phyloP scores from a whole-genome alignment of 2,797 vertebrate genomes.

The Sylvia borin region DNA sequence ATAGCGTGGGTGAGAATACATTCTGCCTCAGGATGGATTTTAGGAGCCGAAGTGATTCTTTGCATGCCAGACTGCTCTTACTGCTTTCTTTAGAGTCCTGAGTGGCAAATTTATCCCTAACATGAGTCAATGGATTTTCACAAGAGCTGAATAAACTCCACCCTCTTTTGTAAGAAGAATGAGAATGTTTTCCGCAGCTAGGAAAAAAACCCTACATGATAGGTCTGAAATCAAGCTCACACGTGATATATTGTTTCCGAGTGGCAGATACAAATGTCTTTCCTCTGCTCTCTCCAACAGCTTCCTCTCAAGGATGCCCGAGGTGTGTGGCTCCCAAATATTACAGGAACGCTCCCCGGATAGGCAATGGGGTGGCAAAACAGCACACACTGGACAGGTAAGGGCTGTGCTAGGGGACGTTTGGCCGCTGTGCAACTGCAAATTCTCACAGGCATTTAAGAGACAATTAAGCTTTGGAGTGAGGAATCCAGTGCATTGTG shows the following conservation, averaged over 20 bases:
- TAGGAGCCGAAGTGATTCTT: neutral
- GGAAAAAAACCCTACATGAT: neutral
- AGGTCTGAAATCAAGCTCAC: neutral
- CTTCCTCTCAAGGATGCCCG: neutral
- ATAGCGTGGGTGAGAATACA: neutral
- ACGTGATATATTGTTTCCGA: fast-evolving
- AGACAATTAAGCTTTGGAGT: neutral
- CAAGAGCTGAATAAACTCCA: neutral
- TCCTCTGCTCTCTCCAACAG: neutral
- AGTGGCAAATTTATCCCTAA: neutral
- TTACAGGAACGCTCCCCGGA: neutral
- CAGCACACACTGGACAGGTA: fast-evolving
- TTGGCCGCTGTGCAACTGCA: neutral
- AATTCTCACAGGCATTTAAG: neutral
- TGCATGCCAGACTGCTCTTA: neutral
- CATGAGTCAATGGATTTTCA: neutral
- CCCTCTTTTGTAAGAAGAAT: neutral
- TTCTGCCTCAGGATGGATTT: neutral
- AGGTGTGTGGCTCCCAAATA: neutral
- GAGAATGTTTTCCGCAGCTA: neutral
- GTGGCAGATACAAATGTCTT: neutral
- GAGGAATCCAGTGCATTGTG: neutral
- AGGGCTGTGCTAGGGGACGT: neutral
- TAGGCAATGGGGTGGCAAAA: neutral
- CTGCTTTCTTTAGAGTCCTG: neutral